These are phyloP conservation scores for Lordiphosa stackelbergi DNA, from an alignment of 1,140 invertebrate genomes.

Conservation along the genomic window DNA sequence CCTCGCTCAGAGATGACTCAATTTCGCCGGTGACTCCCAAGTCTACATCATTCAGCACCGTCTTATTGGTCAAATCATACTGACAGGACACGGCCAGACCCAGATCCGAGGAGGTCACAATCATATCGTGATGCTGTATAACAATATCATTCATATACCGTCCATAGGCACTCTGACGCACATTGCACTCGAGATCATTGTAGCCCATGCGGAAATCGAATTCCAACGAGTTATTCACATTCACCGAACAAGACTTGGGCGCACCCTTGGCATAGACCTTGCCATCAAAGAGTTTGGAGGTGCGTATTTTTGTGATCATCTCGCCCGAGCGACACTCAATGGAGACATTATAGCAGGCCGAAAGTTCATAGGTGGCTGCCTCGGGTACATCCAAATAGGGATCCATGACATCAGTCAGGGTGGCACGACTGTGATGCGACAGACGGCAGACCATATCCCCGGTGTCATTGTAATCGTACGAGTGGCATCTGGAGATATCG, in stretches of 20 bases:
- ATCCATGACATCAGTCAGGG: constrained; percentile 92
- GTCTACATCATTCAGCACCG: constrained; percentile 93
- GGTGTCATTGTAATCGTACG: constrained; percentile 94
- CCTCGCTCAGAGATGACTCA: constrained; percentile 86
- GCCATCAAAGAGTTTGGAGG: constrained; percentile 94
- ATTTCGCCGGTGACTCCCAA: constrained; percentile 92
- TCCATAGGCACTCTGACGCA: constrained; percentile 90
- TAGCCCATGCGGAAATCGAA: constrained; percentile 93
- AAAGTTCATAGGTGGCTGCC: constrained; percentile 92
- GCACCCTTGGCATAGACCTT: constrained; percentile 96
- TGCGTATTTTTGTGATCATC: constrained; percentile 94
- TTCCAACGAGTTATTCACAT: constrained; percentile 89
- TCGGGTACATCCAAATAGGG: constrained; percentile 93
- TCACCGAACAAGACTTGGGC: constrained; percentile 93
- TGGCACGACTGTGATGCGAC: constrained; percentile 92
- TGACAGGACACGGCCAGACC: constrained; percentile 95
- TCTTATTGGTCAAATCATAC: constrained; percentile 95
- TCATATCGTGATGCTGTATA: constrained; percentile 96
- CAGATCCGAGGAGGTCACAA: constrained; percentile 94
- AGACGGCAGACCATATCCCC: constrained; percentile 94
- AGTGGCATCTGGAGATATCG: constrained; percentile 84
- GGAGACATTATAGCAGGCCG: constrained; percentile 95
- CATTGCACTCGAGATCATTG: constrained; percentile 93
- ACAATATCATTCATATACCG: constrained; percentile 92
- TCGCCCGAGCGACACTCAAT: constrained; percentile 93